These are phyloP conservation scores for Apodemia duryi DNA, from an alignment of 2,888 invertebrate species.

Conservation along the genomic window DNA sequence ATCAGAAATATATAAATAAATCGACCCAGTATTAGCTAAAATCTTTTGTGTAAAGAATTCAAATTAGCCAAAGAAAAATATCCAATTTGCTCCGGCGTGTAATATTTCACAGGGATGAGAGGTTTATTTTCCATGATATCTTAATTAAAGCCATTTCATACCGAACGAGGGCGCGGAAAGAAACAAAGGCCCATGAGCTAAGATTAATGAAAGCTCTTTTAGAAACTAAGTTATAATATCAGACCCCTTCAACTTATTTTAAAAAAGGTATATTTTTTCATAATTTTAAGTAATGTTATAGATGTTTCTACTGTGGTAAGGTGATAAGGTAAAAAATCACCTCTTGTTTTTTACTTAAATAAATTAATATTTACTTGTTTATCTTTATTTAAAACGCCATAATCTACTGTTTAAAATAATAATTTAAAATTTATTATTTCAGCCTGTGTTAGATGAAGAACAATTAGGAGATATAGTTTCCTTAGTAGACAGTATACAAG, in stretches of 20 bases:
- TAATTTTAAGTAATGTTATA: too few species aligned
- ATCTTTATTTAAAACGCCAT: too few species aligned
- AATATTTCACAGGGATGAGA: slow-evolving; percentile 58
- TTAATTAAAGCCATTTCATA: slow-evolving; percentile 64
- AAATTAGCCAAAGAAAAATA: slow-evolving; percentile 36
- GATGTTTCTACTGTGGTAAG: too few species aligned
- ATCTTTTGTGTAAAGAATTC: slow-evolving; percentile 17
- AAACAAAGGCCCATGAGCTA: slow-evolving; percentile 58
- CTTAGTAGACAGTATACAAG: slow-evolving; percentile 67
- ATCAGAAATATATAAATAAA: slow-evolving; percentile 21
- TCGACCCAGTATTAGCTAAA: slow-evolving; percentile 13
- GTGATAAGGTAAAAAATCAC: too few species aligned
- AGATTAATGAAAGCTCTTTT: slow-evolving; percentile 65
- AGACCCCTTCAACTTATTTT: slow-evolving; percentile 32
- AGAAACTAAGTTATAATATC: slow-evolving; percentile 59
- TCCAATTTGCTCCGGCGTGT: slow-evolving; percentile 45
- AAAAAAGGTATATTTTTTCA: neutral
- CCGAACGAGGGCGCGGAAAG: slow-evolving; percentile 53
- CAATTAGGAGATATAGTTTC: slow-evolving; percentile 70
- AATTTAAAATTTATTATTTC: neutral
- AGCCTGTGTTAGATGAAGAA: slow-evolving; percentile 55
- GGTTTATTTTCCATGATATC: slow-evolving; percentile 71
- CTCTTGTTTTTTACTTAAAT: too few species aligned
- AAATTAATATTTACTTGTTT: too few species aligned
- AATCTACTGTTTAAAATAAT: too few species aligned